Base-by-base conservation (phyloP, 2,888 invertebrate genomes). In the Acheta domesticus region DNA sequence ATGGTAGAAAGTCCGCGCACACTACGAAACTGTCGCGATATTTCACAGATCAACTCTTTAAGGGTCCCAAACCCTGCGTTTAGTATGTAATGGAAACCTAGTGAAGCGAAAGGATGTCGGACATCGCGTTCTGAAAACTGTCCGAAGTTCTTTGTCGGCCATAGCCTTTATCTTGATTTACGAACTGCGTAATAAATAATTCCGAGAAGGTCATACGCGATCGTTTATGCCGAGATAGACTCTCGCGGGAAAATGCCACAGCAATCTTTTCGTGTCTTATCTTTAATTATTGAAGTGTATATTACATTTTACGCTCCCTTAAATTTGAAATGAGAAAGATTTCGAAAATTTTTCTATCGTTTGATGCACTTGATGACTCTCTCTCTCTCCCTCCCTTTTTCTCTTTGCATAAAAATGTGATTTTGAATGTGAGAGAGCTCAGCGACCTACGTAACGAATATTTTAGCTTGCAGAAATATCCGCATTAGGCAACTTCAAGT, bases 1-100 rank as follows among this genome's bases (percentile, higher is more conserved):
- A 62, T 62, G 62, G 16, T 62, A 62, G 62, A 62, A 62, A 62
- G 62, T 62, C 62, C 62, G n/a, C 62, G 62, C 62, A 62, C 16
- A 8, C 62, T 62, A 62, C 62, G 62, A 62, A 14, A 5, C 16
- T 62, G 62, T 62, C 62, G 62, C 62, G 62, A 62, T 62, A 62
- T 62, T 62, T 62, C 62, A 62, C 62, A 12, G 62, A 62, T 62
- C 62, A 62, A 62, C 62, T 62, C 62, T 62, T 62, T 62, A 19
- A 62, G 62, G 62, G 62, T n/a, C 62, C n/a, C n/a, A 14, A n/a
- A 62, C 14, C 62, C 62, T n/a, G 62, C 62, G 62, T 62, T 62
- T 12, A 62, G 62, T 62, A 62, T n/a, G 62, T 62, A 62, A 62
- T 62, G 62, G n/a, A 62, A 62, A 62, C 62, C 14, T 62, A 62